A percentile compares a stretch with the other conserved stretches of the same genome.
These are phyloP conservation scores for Scaptodrosophila latifasciaeformis DNA, from an alignment of 2,888 invertebrate genomes.

Conservation along the genomic window DNA sequence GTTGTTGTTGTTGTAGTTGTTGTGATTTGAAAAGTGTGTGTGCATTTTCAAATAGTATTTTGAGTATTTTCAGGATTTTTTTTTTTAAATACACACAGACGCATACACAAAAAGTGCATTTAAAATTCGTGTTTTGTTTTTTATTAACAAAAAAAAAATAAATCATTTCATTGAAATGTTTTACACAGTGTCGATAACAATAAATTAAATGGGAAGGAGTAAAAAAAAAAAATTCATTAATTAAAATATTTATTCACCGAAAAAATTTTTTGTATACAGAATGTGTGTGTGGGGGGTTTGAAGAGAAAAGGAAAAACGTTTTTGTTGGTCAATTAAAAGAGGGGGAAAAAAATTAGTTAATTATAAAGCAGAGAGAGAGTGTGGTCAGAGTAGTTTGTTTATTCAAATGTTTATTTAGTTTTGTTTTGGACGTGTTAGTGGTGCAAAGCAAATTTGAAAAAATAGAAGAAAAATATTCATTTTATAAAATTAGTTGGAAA, in stretches of 20 bases:
- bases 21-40: slow-evolving; percentile 14
- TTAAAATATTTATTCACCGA: too few relatives aligned
- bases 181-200: slow-evolving; percentile 14
- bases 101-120: slow-evolving; percentile 10
- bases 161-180: too few relatives aligned
- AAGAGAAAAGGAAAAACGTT: too few relatives aligned
- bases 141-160: too few relatives aligned
- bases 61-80: too few relatives aligned
- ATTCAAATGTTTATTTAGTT: slow-evolving; percentile 16
- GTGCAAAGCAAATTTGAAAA: slow-evolving; percentile 49
- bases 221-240: slow-evolving; percentile 1
- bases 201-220: slow-evolving; percentile 28
- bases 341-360: background rate
- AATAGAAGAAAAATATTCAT: slow-evolving; percentile 56
- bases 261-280: background rate
- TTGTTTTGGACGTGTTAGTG: slow-evolving; percentile 11
- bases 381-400: too few relatives aligned
- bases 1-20: slow-evolving; percentile 20
- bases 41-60: slow-evolving; percentile 14
- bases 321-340: slow-evolving; percentile 5
- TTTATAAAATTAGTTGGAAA: slow-evolving; percentile 43
- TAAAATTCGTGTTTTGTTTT: background rate
- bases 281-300: slow-evolving; percentile 15
- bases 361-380: too few relatives aligned
- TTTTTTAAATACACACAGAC: slow-evolving; percentile 14